Conservation (phyloP, 1,140 invertebrate genomes). For the Brachionus rotundiformis region DNA sequence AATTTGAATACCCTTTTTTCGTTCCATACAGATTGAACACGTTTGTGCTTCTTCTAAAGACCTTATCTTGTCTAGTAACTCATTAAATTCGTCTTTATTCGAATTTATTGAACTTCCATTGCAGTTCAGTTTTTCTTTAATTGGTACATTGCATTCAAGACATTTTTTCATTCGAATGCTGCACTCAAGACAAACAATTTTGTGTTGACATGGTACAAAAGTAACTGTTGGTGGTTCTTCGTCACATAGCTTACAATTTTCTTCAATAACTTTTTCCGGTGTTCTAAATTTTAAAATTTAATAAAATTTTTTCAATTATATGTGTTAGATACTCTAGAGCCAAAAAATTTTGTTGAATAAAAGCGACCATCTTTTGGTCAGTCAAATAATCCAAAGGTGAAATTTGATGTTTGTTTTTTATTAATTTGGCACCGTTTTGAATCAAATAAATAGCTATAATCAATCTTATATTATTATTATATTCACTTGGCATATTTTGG, state of each 20-base stretch:
- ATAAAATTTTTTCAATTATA: background rate
- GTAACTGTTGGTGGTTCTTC: conserved; percentile 70
- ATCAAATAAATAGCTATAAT: conserved; percentile 44
- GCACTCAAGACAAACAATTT: conserved; percentile 77
- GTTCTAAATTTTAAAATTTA: conserved; percentile 22
- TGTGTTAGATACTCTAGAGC: conserved; percentile 5
- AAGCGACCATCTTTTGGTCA: conserved; percentile 13
- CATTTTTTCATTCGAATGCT: conserved; percentile 78
- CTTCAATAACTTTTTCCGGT: background rate
- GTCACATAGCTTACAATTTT: conserved; percentile 73
- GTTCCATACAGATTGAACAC: conserved; percentile 69
- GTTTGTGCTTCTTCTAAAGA: conserved; percentile 84
- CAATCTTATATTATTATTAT: conserved; percentile 28
- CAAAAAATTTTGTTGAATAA: conserved; percentile 37
- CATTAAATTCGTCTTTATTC: conserved; percentile 12
- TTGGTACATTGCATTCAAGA: conserved; percentile 70
- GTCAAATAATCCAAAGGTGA: conserved; percentile 43
- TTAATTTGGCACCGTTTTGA: conserved; percentile 49
- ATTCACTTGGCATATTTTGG: conserved; percentile 40
- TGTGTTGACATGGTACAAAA: conserved; percentile 76
- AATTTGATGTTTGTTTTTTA: conserved; percentile 49
- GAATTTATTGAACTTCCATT: conserved; percentile 1
- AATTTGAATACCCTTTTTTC: conserved; percentile 65
- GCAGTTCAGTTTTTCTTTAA: conserved; percentile 58
- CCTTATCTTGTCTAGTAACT: conserved; percentile 70